Evolutionary conservation across 2,888 invertebrate species (phyloP).

Genomic region (Hylaea fasciaria): DNA sequence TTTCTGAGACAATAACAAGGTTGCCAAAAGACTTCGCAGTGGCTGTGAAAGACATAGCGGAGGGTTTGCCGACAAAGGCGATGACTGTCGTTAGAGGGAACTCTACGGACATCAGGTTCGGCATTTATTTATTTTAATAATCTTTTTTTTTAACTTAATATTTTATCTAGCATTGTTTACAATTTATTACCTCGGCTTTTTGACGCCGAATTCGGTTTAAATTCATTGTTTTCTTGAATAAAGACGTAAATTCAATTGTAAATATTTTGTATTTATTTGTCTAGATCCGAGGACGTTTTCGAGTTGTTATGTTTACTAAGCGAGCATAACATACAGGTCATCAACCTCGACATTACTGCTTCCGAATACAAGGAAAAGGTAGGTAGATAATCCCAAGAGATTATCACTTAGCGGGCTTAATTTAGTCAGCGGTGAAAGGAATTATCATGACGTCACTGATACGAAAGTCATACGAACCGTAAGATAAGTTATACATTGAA

Average conservation of each 20-base stretch:
- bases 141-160: too few species aligned
- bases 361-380: conserved; percentile 67
- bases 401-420: neutral
- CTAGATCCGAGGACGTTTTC: conserved; percentile 64
- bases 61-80: conserved; percentile 66
- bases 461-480: too few species aligned
- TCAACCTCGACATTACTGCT: conserved; percentile 66
- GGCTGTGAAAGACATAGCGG: conserved; percentile 76
- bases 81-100: conserved; percentile 74
- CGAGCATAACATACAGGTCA: conserved; percentile 64
- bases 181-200: too few species aligned
- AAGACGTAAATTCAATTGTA: too few species aligned
- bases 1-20: conserved; percentile 55
- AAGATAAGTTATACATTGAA: too few species aligned
- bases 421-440: too few species aligned
- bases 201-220: too few species aligned
- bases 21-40: conserved; percentile 67
- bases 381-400: conserved; percentile 18
- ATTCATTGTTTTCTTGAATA: too few species aligned
- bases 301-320: conserved; percentile 62
- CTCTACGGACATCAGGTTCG: conserved; percentile 70
- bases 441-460: too few species aligned
- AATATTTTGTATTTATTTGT: too few species aligned
- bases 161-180: too few species aligned
- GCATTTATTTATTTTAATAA: neutral